Evolutionary conservation across 2,797 vertebrate genomes (phyloP), one percentile per base, ranked within the genome.

Genomic region (Brachyrhaphis roseni): DNA sequence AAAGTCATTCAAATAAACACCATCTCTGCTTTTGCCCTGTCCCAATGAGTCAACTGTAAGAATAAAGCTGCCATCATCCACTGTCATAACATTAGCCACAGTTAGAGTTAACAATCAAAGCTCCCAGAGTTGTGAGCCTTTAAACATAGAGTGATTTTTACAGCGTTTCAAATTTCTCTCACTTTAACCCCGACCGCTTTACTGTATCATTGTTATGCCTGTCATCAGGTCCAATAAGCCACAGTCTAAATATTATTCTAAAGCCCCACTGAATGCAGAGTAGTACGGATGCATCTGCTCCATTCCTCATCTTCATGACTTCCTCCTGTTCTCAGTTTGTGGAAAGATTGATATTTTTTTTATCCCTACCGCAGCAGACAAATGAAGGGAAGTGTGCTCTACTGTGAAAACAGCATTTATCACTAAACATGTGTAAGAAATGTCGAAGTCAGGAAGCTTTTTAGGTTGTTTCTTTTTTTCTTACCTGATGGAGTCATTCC

Each of bases 401-500:
- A 8, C 47, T 75, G 34, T 76, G 39, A 36, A 72, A 85, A 73
- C 51, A 79, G 76, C n/a, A 78, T 77, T 84, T 34, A 23, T 80
- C 74, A 31, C 8, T n/a, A 13, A 64, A 70, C 49, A 76, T 31
- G 12, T 82, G 71, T 46, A 76, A 6, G 68, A 74, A 47, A 82
- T 57, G 31, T 46, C 41, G 5, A n/a, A n/a, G 72, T 12, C 53
- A 59, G 39, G 15, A 41, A 75, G 36, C 8, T 23, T n/a, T 43
- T 12, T 11, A n/a, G 4, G 4, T 20, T 62, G 16, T 36, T 62
- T n/a, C n/a, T 59, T 31, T 31, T n/a, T 86, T 36, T 83, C 86
- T 93, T 89, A 91, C 91, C 92, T 93, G 84, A 79, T 76, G 6
- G 5, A 75, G 28, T 2, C 47, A 82, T 79, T 45, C 72, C 80